Evolutionary conservation across 2,113 vertebrate genomes (phyloP).

Genomic region (Agapornis roseicollis): DNA sequence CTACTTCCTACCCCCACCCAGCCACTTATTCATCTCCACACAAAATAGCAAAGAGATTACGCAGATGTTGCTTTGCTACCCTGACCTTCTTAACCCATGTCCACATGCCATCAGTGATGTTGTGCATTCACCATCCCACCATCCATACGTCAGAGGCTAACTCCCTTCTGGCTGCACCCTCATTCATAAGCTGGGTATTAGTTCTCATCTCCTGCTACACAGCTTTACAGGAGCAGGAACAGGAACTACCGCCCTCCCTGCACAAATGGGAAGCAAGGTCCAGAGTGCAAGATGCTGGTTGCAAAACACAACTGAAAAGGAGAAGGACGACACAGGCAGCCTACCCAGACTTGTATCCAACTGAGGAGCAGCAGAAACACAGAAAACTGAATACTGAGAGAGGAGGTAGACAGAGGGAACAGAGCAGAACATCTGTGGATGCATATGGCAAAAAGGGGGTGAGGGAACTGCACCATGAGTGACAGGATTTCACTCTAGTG

Average conservation of each 20-base stretch:
- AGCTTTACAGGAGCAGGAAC: neutral
- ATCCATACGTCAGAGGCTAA: neutral
- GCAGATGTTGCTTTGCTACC: slow-evolving; percentile 52
- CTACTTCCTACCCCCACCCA: neutral
- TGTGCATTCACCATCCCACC: neutral
- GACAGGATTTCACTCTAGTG: neutral
- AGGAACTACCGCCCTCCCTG: neutral
- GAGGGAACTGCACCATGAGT: neutral
- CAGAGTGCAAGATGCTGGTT: neutral
- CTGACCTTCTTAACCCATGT: slow-evolving; percentile 60
- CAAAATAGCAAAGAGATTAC: slow-evolving; percentile 43
- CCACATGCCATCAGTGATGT: neutral
- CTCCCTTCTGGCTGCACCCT: slow-evolving; percentile 19
- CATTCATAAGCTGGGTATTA: neutral
- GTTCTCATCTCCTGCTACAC: neutral
- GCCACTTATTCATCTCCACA: slow-evolving; percentile 42
- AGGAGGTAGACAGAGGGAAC: neutral
- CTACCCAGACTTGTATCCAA: neutral
- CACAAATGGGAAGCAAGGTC: neutral
- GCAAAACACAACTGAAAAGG: neutral
- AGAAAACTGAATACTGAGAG: neutral
- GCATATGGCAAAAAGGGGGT: neutral
- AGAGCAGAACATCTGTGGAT: neutral
- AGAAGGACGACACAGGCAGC: neutral
- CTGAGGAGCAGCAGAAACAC: neutral